These are phyloP conservation scores for Cosmorhoe ocellata DNA, from an alignment of 2,888 invertebrate species.

Conservation along the genomic window DNA sequence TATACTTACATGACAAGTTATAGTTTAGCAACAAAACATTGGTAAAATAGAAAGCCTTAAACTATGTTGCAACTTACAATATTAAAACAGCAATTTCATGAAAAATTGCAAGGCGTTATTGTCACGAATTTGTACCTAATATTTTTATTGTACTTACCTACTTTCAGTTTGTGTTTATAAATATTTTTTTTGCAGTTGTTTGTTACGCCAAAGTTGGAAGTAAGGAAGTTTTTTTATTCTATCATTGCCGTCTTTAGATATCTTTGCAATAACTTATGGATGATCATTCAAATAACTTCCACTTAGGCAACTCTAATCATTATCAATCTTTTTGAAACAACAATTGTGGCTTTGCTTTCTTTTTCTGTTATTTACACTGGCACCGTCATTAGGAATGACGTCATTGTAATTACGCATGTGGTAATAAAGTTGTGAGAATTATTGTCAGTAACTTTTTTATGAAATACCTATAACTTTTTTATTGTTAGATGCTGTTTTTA, in stretches of 20 bases:
- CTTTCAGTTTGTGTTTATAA: neutral
- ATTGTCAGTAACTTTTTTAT: neutral
- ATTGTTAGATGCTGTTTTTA: too few relatives aligned
- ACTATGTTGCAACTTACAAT: conserved; percentile 1
- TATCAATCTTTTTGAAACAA: too few relatives aligned
- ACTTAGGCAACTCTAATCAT: too few relatives aligned
- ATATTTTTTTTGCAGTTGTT: too few relatives aligned
- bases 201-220: too few relatives aligned
- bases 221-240: too few relatives aligned
- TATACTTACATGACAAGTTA: neutral
- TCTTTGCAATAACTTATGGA: too few relatives aligned
- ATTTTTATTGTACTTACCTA: too few relatives aligned
- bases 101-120: conserved; percentile 1
- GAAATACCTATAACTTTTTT: too few relatives aligned
- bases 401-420: neutral
- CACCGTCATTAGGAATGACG: neutral
- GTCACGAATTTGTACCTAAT: conserved; percentile 10
- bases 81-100: conserved; percentile 12
- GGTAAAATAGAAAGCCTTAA: conserved; percentile 23
- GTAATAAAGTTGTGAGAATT: neutral
- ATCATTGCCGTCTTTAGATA: too few relatives aligned
- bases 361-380: neutral
- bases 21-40: conserved; percentile 18
- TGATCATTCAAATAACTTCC: too few relatives aligned
- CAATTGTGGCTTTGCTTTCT: too few relatives aligned